These are phyloP conservation scores for Hoplostethus atlanticus DNA, from an alignment of 2,797 vertebrate genomes.

Conservation along the genomic window DNA sequence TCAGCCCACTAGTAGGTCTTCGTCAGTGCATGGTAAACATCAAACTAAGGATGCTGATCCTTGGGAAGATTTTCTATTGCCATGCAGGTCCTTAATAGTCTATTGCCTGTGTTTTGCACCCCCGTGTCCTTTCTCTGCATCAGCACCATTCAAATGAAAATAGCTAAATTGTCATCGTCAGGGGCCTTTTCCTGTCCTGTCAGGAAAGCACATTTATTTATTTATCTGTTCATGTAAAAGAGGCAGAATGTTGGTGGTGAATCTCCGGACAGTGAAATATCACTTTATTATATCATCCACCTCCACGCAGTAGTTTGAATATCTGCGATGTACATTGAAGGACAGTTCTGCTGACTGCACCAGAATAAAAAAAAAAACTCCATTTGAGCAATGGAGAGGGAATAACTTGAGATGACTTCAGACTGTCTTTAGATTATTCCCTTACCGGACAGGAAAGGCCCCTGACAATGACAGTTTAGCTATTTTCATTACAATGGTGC, in stretches of 20 bases:
- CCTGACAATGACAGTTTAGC: constrained; percentile 21
- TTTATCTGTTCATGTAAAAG: not conserved
- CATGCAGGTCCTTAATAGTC: constrained; percentile 8
- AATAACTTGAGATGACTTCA: constrained; percentile 46
- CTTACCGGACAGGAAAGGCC: constrained; percentile 21
- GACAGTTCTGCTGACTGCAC: constrained; percentile 47
- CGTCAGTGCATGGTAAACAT: constrained; percentile 2
- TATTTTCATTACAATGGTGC: constrained; percentile 30
- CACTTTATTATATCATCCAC: constrained; percentile 24
- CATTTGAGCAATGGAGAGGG: constrained; percentile 50
- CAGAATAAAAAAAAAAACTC: constrained; percentile 38
- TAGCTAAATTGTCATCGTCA: constrained; percentile 21
- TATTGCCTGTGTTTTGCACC: constrained; percentile 30
- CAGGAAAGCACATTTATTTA: constrained; percentile 15
- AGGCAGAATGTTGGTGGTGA: constrained; percentile 2
- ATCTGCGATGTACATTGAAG: constrained; percentile 28
- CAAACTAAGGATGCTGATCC: constrained; percentile 8
- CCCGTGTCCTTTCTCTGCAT: constrained; percentile 44
- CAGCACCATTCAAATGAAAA: constrained; percentile 19
- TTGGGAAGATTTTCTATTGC: constrained; percentile 14
- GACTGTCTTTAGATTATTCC: constrained; percentile 45
- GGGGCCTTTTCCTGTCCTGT: constrained; percentile 12
- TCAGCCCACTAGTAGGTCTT: not conserved
- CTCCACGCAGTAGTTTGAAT: constrained; percentile 8
- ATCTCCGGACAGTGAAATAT: constrained; percentile 9